Percentiles rank a stretch among this genome's conserved stretches.
Evolutionary conservation across 2,113 vertebrate species (phyloP).

Genomic region (Corythaeola cristata): DNA sequence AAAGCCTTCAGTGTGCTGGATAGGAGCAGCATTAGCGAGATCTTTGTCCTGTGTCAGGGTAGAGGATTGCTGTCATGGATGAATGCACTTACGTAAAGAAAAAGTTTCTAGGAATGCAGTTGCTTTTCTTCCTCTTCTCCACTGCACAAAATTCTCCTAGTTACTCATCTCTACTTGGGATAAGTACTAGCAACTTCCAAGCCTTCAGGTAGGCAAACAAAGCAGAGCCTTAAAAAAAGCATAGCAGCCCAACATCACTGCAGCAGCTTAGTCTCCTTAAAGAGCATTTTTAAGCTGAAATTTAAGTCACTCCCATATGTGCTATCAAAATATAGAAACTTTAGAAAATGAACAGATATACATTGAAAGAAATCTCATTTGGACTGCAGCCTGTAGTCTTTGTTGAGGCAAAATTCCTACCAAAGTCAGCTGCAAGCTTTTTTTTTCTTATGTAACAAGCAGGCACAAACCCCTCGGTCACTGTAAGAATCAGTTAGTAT

Average conservation of each 20-base stretch:
- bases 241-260: neutral
- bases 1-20: neutral
- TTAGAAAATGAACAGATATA: neutral
- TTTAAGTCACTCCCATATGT: neutral
- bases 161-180: neutral
- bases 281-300: neutral
- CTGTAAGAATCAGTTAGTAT: neutral
- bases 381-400: neutral
- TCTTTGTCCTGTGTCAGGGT: neutral
- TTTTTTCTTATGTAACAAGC: neutral
- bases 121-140: neutral
- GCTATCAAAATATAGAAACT: neutral
- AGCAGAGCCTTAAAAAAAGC: neutral
- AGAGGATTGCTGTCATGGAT: neutral
- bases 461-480: neutral
- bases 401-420: neutral
- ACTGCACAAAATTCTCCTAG: neutral
- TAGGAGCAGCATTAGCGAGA: neutral
- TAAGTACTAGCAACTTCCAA: neutral
- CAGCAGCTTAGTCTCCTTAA: neutral
- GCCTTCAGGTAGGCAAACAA: neutral
- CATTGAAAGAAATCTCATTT: neutral
- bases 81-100: neutral
- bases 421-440: neutral
- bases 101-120: neutral